Conservation (phyloP, 1,140 invertebrate genomes). For the Trichonephila inaurata region DNA sequence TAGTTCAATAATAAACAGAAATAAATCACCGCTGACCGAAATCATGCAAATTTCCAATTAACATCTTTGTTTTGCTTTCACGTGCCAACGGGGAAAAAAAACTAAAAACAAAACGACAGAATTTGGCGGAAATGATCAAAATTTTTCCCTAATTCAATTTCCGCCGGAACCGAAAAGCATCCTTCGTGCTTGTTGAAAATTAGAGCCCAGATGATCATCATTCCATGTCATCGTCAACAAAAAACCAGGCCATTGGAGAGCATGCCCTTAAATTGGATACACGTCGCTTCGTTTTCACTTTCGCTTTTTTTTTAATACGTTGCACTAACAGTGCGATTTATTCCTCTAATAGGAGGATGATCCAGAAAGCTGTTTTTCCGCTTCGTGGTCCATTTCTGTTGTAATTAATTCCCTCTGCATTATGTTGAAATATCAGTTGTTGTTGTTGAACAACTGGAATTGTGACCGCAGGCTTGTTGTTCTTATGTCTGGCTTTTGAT, state of each 20-base stretch:
- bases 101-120: not conserved
- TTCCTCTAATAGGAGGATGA: constrained; percentile 36
- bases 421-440: constrained; percentile 8
- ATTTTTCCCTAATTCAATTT: constrained; percentile 2
- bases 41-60: constrained; percentile 21
- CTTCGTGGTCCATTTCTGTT: constrained; percentile 27
- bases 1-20: not conserved
- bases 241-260: constrained; percentile 7
- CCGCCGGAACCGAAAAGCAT: constrained; percentile 4
- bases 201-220: constrained; percentile 10
- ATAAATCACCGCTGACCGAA: not conserved
- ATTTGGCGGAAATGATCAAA: constrained; percentile 6
- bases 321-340: not conserved
- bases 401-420: constrained; percentile 39
- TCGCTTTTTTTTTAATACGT: not conserved
- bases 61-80: not conserved
- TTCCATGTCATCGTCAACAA: not conserved
- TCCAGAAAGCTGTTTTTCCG: constrained; percentile 13
- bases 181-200: not conserved
- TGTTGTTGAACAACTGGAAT: not conserved
- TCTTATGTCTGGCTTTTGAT: not conserved
- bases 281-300: not conserved
- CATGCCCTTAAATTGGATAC: constrained; percentile 30
- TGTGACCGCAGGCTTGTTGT: constrained; percentile 28
- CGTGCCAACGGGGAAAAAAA: not conserved